Conservation (phyloP, 2,797 vertebrate species). For the Remorina albescens region DNA sequence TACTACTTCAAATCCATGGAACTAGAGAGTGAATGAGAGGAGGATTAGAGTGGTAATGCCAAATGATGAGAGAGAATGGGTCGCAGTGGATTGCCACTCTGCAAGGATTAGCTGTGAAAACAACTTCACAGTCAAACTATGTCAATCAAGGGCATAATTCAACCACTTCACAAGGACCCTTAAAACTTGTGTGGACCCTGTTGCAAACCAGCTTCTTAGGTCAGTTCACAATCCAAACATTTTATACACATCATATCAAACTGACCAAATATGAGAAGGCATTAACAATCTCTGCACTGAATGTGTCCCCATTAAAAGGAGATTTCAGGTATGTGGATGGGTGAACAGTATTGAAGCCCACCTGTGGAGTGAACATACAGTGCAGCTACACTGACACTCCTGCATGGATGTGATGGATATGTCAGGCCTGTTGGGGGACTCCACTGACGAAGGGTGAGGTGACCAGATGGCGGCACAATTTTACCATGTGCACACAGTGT, state of each 20-base stretch:
- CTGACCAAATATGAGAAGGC: not conserved
- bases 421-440: constrained; percentile 47
- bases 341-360: constrained; percentile 44
- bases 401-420: constrained; percentile 33
- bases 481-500: constrained; percentile 53
- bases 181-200: not conserved
- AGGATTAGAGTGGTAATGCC: constrained; percentile 90
- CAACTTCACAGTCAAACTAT: constrained; percentile 77
- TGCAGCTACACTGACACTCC: constrained; percentile 22
- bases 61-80: constrained; percentile 80
- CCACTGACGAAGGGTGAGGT: constrained; percentile 41
- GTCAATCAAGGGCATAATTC: constrained; percentile 71
- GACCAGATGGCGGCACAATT: constrained; percentile 71
- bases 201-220: constrained; percentile 2
- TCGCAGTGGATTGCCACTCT: constrained; percentile 78
- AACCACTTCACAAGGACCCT: constrained; percentile 30
- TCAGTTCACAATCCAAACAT: constrained; percentile 3
- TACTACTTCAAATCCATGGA: constrained; percentile 82
- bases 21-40: constrained; percentile 84
- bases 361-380: constrained; percentile 64
- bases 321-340: constrained; percentile 15
- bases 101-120: constrained; percentile 80
- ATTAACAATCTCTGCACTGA: not conserved
- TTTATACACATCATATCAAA: not conserved
- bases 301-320: not conserved